Conservation (phyloP, 1,140 invertebrate species). For the Heliothis subflexa region DNA sequence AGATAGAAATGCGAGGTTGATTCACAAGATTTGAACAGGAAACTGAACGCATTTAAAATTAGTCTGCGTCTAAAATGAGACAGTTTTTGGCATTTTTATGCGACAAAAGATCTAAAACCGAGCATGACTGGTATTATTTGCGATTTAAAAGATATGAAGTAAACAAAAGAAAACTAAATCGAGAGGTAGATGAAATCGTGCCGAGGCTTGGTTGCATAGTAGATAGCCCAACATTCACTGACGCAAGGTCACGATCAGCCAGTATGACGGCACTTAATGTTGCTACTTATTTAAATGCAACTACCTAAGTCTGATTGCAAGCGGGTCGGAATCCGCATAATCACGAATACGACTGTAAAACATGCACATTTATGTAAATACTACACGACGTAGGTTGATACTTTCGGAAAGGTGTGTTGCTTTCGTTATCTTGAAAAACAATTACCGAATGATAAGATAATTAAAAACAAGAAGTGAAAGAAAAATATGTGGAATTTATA, state of each 20-base stretch:
- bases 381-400: not conserved
- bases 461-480: not conserved
- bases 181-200: constrained; percentile 52
- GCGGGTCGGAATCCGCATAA: constrained; percentile 22
- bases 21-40: not conserved
- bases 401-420: not conserved
- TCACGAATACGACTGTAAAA: not conserved
- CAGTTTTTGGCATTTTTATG: not conserved
- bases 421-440: constrained; percentile 16
- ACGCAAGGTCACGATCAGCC: constrained; percentile 72
- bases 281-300: constrained; percentile 48
- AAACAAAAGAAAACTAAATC: constrained; percentile 23
- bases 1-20: not conserved
- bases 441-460: constrained; percentile 31
- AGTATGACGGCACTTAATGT: constrained; percentile 46
- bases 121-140: not conserved
- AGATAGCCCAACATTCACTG: constrained; percentile 65
- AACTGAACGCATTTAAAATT: not conserved
- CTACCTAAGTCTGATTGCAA: constrained; percentile 15
- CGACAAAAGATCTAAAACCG: not conserved
- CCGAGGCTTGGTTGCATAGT: constrained; percentile 50
- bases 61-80: not conserved
- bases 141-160: not conserved
- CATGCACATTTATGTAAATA: not conserved
- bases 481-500: not conserved